Base-by-base conservation (phyloP, 1,140 invertebrate species). In the Octopus sinensis region DNA sequence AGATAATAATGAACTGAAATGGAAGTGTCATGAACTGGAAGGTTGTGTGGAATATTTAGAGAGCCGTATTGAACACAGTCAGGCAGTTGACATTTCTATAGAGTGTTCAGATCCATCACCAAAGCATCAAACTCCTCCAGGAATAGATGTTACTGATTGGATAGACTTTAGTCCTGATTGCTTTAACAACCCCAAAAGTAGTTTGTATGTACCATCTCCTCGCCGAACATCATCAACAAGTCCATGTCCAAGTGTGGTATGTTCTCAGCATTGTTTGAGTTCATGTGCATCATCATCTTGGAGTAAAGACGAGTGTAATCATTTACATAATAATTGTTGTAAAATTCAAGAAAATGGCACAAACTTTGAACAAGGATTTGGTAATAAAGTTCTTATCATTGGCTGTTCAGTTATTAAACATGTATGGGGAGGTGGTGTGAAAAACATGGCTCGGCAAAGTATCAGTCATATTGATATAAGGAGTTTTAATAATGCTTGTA, bases 321-420 rank as follows among this genome's bases (percentile, higher is more conserved):
- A 23, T n/a, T n/a, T 73, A 73, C 17, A 73, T 0, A 23, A 6
- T 73, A 23, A 73, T 13, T 73, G 68, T 73, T 73, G 68, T 17
- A 13, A 6, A 23, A 17, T 62, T 9, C 56, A 62, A 9, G 68
- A 73, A 13, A 73, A 73, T 73, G 68, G 68, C 17, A 73, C 13
- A n/a, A n/a, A 23, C 17, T 6, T n/a, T 17, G 68, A 73, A 17
- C 68, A 73, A 73, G 68, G 9, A n/a, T 73, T 12, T 17, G 68
- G 68, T n/a, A 73, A 9, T 23, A 73, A 73, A 73, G 68, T 73
- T 73, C 68, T 73, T 73, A 73, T 73, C 13, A 73, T 73, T 73
- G 68, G 68, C 17, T 73, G 68, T 73, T 73, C 68, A n/a, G 68
- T 73, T 13, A 73, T 73, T 13, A 73, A 73, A 73, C 30, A 73